Evolutionary conservation across 2,797 vertebrate species (phyloP).

Genomic region (Vultur gryphus): DNA sequence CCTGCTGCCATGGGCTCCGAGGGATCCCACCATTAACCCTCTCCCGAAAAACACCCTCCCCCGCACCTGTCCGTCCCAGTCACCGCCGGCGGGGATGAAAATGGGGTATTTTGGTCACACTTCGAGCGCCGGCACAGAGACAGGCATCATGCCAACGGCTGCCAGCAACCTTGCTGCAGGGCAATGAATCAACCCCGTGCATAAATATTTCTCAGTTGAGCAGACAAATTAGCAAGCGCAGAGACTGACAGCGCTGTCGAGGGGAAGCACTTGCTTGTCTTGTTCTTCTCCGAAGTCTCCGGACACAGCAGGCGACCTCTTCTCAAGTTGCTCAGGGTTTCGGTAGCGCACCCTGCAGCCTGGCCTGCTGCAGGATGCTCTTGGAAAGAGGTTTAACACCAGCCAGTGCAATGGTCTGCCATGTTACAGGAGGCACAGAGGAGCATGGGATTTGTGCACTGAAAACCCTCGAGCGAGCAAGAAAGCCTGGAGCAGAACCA

Average conservation of each 20-base stretch:
- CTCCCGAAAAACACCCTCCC: not conserved
- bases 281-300: not conserved
- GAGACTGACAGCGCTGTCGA: not conserved
- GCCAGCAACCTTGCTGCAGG: not conserved
- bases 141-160: not conserved
- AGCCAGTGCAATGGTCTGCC: accelerated
- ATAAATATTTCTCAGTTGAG: not conserved
- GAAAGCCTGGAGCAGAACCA: accelerated
- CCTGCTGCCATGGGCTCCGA: not conserved
- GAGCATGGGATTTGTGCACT: too few species aligned
- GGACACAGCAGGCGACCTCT: not conserved
- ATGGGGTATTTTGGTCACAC: accelerated
- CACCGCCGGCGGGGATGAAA: not conserved
- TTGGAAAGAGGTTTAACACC: not conserved
- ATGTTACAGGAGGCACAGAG: accelerated
- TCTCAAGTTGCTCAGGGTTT: not conserved
- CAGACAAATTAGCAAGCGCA: accelerated
- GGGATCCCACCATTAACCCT: constrained; percentile 1
- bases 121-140: not conserved
- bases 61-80: not conserved
- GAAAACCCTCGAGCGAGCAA: accelerated
- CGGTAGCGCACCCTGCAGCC: accelerated
- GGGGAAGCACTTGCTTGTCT: not conserved
- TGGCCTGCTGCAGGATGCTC: not conserved
- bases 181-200: not conserved